phyloP scores from a whole-genome alignment of 1,140 invertebrate species.

The Sweltsa coloradensis region DNA sequence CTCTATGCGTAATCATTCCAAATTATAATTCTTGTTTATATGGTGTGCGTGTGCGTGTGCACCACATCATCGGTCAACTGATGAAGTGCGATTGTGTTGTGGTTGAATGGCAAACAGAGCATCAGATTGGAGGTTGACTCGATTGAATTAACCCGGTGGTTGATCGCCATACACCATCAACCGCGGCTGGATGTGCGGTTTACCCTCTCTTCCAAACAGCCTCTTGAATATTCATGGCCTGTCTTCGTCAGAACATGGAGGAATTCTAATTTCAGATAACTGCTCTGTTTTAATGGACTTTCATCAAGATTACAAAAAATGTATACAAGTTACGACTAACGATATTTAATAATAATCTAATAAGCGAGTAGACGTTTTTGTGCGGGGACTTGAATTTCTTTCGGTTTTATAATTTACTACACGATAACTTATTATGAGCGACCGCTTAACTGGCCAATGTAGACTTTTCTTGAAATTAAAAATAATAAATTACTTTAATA shows the following conservation, averaged over 20 bases:
- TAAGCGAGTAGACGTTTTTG: slow-evolving; percentile 2
- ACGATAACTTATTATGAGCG: too few relatives aligned
- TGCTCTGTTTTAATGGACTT: slow-evolving; percentile 9
- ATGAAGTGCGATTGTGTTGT: background rate
- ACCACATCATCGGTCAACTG: background rate
- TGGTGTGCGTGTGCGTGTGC: background rate
- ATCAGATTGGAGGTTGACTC: background rate
- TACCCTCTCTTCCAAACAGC: background rate
- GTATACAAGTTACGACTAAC: background rate
- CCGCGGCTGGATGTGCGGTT: background rate
- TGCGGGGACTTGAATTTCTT: too few relatives aligned
- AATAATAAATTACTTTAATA: too few relatives aligned
- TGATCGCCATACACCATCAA: background rate
- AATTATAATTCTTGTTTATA: too few relatives aligned
- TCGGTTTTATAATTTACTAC: slow-evolving; percentile 2
- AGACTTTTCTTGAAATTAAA: too few relatives aligned
- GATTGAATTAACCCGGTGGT: background rate
- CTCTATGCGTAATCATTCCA: too few relatives aligned
- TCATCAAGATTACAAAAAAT: slow-evolving; percentile 4
- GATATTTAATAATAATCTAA: slow-evolving; percentile 11
- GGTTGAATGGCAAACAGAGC: background rate
- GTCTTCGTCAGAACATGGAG: background rate
- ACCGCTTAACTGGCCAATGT: too few relatives aligned
- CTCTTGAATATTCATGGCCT: slow-evolving; percentile 6
- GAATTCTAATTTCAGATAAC: slow-evolving; percentile 11